Evolutionary conservation across 2,888 invertebrate species (phyloP).

Genomic region (Tricholauxania praeusta): DNA sequence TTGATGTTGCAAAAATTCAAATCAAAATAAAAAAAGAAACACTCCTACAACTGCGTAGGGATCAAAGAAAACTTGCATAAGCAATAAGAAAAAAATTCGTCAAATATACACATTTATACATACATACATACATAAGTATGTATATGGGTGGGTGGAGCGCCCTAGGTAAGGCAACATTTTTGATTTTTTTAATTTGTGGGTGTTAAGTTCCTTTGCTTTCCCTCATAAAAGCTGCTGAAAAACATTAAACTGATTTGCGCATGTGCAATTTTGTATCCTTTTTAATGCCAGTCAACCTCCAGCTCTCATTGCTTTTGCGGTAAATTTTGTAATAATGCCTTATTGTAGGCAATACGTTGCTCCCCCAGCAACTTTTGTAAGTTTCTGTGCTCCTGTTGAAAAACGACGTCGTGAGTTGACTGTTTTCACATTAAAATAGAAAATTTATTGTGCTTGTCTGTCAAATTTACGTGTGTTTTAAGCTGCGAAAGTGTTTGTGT

Average conservation of each 20-base stretch:
- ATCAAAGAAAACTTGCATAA: too few species aligned
- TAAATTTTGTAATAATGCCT: neutral
- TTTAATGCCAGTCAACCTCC: neutral
- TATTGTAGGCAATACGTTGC: neutral
- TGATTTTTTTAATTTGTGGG: too few species aligned
- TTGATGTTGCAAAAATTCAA: neutral
- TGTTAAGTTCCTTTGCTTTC: too few species aligned
- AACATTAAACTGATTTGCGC: neutral
- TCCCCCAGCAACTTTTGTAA: neutral
- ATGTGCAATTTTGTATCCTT: slow-evolving; percentile 9
- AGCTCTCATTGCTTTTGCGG: neutral
- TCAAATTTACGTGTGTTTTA: slow-evolving; percentile 17
- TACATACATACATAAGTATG: too few species aligned
- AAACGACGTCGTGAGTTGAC: slow-evolving; percentile 66
- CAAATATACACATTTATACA: too few species aligned
- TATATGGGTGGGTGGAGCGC: neutral
- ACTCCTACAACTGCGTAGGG: too few species aligned
- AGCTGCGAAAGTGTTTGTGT: slow-evolving; percentile 4
- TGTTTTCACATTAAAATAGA: slow-evolving; percentile 56
- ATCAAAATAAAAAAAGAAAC: neutral
- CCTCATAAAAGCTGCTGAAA: too few species aligned
- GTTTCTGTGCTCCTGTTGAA: slow-evolving; percentile 58
- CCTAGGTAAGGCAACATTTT: neutral
- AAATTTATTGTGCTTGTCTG: slow-evolving; percentile 3
- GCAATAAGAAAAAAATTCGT: too few species aligned